Evolutionary conservation across 2,113 vertebrate genomes (phyloP), one percentile per base, ranked within the genome.

Genomic region (Desmodus rotundus): DNA sequence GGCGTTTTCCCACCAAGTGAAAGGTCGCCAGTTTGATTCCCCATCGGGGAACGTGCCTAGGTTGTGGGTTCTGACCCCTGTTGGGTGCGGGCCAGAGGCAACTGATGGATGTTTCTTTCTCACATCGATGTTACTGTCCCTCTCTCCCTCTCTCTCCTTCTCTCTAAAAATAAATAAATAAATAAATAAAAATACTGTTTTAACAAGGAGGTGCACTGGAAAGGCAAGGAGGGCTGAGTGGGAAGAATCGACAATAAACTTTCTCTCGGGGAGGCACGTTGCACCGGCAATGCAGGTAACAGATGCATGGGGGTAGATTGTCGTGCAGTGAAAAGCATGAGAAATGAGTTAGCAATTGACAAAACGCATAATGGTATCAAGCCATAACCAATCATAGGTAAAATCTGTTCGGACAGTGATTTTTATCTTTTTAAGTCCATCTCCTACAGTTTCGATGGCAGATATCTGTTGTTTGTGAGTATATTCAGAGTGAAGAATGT

Each of bases 391-490:
- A 38, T 36, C n/a, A 16, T 50, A 72, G 58, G 47, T 38, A 67
- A 93, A 80, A 65, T 86, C 38, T 90, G 3, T 72, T 22, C 77
- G 36, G 50, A 45, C 92, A 58, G 63, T 84, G 22, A 78, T 87
- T 73, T 93, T 90, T 91, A 36, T 81, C 17, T 47, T 94, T 16
- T n/a, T 47, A 89, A 72, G 74, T 70, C 41, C 74, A 31, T 93
- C 67, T 96, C 76, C n/a, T 31, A 33, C 87, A n/a, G 19, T 87
- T 91, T 93, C 76, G 76, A 17, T 93, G 36, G 10, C 3, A 97
- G 58, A 65, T 70, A 91, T 58, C 54, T 74, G 58, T 84, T 65
- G 52, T 58, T 85, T 28, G 45, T 77, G 54, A 28, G 78, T 84
- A 85, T 80, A 28, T 45, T 76, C 87, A n/a, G 85, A 68, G 43